Conservation (phyloP, 2,797 vertebrate species). For the Propithecus perrieri region DNA sequence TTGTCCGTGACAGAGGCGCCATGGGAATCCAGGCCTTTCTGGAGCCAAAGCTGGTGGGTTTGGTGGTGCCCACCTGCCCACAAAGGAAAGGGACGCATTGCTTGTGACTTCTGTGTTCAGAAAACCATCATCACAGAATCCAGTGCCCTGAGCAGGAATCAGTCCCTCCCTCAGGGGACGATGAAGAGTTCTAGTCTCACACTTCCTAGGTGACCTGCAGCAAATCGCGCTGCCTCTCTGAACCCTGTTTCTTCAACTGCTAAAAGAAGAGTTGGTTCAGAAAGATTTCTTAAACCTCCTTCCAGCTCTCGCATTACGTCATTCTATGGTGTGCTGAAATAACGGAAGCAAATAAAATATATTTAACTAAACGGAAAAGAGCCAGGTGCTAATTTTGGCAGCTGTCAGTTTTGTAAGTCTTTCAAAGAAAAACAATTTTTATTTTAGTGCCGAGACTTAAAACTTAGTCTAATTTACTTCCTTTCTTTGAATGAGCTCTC, state of each 20-base stretch:
- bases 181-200: not conserved
- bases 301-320: not conserved
- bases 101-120: not conserved
- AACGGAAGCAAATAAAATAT: not conserved
- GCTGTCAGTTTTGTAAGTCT: slow-evolving; percentile 33
- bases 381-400: slow-evolving; percentile 51
- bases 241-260: not conserved
- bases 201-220: not conserved
- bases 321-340: not conserved
- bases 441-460: not conserved
- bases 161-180: not conserved
- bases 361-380: slow-evolving; percentile 26
- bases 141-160: not conserved
- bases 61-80: too few relatives aligned
- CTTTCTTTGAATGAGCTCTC: slow-evolving; percentile 41
- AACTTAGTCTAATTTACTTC: not conserved
- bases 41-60: not conserved
- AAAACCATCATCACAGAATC: not conserved
- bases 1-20: not conserved
- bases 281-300: not conserved
- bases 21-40: not conserved
- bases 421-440: not conserved
- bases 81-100: not conserved
- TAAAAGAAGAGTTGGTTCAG: not conserved
- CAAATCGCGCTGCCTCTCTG: not conserved